Evolutionary conservation across 2,888 invertebrate genomes (phyloP).

Genomic region (Entomobrya multifasciata): DNA sequence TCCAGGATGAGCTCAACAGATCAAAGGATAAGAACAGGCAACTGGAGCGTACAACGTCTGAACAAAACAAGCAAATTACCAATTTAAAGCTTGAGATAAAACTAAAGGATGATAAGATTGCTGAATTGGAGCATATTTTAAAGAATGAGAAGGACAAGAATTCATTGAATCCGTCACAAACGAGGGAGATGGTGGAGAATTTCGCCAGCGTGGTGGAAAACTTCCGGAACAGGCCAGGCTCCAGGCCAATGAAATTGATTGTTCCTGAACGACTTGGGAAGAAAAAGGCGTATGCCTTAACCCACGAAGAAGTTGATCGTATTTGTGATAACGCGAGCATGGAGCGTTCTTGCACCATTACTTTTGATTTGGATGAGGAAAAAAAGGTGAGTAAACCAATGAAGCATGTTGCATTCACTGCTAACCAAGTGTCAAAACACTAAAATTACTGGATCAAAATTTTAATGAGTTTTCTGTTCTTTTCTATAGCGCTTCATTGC

Average conservation of each 20-base stretch:
- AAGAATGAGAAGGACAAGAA: neutral
- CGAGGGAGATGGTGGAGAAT: neutral
- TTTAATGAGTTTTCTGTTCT: too few relatives aligned
- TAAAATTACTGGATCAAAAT: too few relatives aligned
- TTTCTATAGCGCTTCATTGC: too few relatives aligned
- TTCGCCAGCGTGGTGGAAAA: neutral
- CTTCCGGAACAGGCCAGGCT: neutral
- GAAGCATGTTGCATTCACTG: too few relatives aligned
- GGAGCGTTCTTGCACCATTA: neutral
- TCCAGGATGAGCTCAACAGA: neutral
- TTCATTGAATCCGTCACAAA: neutral
- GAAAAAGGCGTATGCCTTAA: neutral
- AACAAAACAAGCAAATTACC: neutral
- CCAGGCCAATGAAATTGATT: neutral
- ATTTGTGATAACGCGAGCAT: neutral
- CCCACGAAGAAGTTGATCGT: neutral
- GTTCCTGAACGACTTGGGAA: neutral
- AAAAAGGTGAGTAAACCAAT: too few relatives aligned
- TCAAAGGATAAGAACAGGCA: neutral
- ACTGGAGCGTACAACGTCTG: neutral
- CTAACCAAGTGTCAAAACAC: too few relatives aligned
- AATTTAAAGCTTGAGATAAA: neutral
- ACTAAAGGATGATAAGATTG: neutral
- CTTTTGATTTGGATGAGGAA: neutral
- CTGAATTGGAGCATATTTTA: neutral